These are phyloP conservation scores for Aphodius sticticus DNA, from an alignment of 2,888 invertebrate genomes.

Conservation along the genomic window DNA sequence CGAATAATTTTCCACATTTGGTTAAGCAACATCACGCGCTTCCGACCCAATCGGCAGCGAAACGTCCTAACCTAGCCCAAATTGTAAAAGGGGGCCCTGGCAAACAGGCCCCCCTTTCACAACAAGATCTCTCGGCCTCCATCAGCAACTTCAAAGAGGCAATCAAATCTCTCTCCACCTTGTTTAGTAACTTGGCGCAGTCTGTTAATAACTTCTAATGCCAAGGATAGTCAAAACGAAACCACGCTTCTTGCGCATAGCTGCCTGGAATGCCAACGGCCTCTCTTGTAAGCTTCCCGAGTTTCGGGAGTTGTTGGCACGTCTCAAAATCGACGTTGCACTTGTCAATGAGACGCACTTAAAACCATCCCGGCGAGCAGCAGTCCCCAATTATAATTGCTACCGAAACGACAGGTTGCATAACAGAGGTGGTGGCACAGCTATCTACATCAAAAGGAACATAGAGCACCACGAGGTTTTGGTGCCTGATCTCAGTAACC, in stretches of 20 bases:
- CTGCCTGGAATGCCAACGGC: neutral
- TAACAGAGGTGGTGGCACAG: neutral
- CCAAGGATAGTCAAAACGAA: neutral
- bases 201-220: neutral
- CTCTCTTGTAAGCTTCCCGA: neutral
- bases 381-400: neutral
- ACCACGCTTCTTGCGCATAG: neutral
- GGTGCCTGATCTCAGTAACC: neutral
- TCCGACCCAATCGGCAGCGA: neutral
- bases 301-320: neutral
- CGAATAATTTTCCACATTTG: neutral
- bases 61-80: neutral
- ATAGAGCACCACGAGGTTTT: neutral
- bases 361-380: neutral
- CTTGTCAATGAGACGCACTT: neutral
- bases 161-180: neutral
- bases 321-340: neutral
- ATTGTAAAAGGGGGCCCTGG: neutral
- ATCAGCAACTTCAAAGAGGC: neutral
- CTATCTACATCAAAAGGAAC: neutral
- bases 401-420: neutral
- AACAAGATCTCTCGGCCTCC: neutral
- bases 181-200: neutral
- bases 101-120: neutral
- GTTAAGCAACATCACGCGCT: neutral